Base-by-base conservation (phyloP, 2,797 vertebrate species). In the Chiroxiphia lanceolata region DNA sequence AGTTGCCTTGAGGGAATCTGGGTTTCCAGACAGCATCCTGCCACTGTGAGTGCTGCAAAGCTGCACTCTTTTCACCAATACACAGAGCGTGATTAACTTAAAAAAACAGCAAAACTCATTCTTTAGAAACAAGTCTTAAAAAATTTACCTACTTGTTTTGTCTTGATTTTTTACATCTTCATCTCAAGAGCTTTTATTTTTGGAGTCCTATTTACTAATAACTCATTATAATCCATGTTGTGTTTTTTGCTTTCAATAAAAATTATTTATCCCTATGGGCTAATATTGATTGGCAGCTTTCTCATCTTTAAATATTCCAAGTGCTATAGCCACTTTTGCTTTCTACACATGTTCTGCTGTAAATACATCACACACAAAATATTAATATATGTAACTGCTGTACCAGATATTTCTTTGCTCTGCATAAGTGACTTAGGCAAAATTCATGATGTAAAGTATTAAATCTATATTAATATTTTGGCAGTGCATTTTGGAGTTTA, bases 401-500 rank as follows among this genome's bases (percentile, higher is more conserved):
- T 93, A 83, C 21, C 45, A 86, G 78, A 44, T 78, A 87, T 70
- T 71, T 89, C 54, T 72, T 89, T 72, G 17, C 31, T 81, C 13
- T 81, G 31, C 17, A 26, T 70, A 44, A 69, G 27, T 56, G 45
- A 94, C 36, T 54, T 74, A 50, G 83, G 22, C 12, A 76, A 75
- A 91, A 82, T 63, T 48, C 2, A 67, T 74, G 0, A 57, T 53
- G 75, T 61, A 67, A 91, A 80, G 25, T 82, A 67, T 74, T 48
- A 80, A 82, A 77, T 51, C 13, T 56, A 13, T 48, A 69, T 54
- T 38, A 63, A 16, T 56, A 93, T 85, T 76, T 87, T 89, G 25
- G 61, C n/a, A 86, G 36, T 74, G 14, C 17, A 67, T 53, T 92
- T 91, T 93, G 85, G 29, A 87, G 44, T 89, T 95, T 87, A 53